phyloP scores from a whole-genome alignment of 2,113 vertebrate species.

The Lucifuga dentata region DNA sequence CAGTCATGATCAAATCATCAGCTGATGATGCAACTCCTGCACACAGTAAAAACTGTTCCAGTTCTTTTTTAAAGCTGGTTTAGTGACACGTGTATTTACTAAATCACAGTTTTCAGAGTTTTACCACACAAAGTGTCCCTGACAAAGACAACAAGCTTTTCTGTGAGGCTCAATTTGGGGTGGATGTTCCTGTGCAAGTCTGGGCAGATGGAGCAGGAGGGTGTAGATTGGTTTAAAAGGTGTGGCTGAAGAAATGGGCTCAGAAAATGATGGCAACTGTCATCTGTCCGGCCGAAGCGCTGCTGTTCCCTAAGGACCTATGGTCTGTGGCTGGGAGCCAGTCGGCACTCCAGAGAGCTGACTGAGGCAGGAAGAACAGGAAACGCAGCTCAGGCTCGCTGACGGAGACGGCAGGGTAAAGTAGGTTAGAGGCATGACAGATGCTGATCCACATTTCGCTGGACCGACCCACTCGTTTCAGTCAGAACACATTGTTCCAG shows the following conservation, averaged over 20 bases:
- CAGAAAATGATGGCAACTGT: conserved; percentile 31
- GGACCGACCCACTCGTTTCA: conserved; percentile 42
- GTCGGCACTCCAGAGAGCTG: conserved; percentile 10
- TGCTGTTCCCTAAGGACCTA: conserved; percentile 4
- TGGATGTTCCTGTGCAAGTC: neutral
- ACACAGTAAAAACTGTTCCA: neutral
- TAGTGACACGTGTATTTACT: neutral
- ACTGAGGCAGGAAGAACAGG: conserved; percentile 5
- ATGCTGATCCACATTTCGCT: conserved; percentile 44
- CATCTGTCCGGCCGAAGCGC: neutral
- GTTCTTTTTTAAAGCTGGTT: neutral
- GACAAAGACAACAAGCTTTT: conserved; percentile 25
- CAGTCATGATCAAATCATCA: neutral
- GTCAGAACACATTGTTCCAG: conserved; percentile 58
- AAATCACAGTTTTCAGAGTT: conserved; percentile 9
- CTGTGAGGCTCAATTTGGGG: conserved; percentile 14
- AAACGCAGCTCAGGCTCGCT: neutral
- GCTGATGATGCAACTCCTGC: neutral
- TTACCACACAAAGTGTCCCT: conserved; percentile 11
- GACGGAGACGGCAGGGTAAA: conserved; percentile 9
- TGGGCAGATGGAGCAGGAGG: neutral
- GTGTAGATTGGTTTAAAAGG: conserved; percentile 8
- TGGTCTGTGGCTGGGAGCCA: conserved; percentile 13
- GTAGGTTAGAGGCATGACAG: conserved; percentile 33
- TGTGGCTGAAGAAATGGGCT: conserved; percentile 28